Conservation (phyloP, 2,888 invertebrate genomes). For the Andrena hattorfiana region DNA sequence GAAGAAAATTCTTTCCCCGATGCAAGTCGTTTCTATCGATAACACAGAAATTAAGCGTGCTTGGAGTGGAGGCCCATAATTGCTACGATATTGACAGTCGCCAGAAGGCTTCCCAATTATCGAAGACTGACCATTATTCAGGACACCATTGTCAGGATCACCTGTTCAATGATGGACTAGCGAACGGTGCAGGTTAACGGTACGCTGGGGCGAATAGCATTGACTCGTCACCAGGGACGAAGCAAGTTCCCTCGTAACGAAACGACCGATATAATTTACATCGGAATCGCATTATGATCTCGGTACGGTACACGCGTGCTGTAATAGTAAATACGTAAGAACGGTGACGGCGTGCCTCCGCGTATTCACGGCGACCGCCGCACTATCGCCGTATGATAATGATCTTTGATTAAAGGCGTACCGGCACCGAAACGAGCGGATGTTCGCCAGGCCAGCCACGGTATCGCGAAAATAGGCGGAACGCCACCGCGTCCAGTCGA, state of each 20-base stretch:
- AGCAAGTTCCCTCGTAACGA: constrained; percentile 21
- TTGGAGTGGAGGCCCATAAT: too few species aligned
- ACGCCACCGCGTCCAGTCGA: too few species aligned
- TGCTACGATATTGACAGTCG: too few species aligned
- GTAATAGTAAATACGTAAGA: constrained; percentile 64
- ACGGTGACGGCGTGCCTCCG: constrained; percentile 35
- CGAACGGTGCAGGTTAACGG: constrained; percentile 25
- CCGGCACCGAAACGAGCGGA: constrained; percentile 35
- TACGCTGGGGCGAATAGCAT: constrained; percentile 20
- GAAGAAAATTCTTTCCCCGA: not conserved
- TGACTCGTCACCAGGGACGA: constrained; percentile 35
- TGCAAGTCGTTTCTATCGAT: not conserved
- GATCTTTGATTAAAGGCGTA: constrained; percentile 67
- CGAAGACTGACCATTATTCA: not conserved
- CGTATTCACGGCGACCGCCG: constrained; percentile 47
- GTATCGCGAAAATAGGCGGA: too few species aligned
- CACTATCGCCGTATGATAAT: constrained; percentile 63
- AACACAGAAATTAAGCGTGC: too few species aligned
- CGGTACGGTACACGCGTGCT: constrained; percentile 60
- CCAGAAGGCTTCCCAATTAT: not conserved
- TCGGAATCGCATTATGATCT: constrained; percentile 55
- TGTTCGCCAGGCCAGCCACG: not conserved
- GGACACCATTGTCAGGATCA: not conserved
- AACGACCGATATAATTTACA: constrained; percentile 57
- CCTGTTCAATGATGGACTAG: constrained; percentile 11